Base-by-base conservation (phyloP, 92 coral and sea anemone species). In the Actinernus sp. region DNA sequence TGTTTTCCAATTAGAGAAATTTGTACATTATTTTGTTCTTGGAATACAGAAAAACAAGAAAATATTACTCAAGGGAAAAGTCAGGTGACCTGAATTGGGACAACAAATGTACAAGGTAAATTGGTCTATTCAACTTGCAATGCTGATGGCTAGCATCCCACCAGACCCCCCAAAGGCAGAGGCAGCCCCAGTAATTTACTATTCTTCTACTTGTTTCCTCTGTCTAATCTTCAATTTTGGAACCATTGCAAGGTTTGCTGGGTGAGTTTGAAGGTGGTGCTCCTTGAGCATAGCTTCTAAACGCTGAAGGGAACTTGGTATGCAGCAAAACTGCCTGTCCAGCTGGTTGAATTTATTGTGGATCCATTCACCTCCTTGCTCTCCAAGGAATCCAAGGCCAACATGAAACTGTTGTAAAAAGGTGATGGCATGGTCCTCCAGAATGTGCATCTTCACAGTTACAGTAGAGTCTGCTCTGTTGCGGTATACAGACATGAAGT, bases 361-460 rank as follows among this genome's bases (percentile, higher is more conserved):
- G 19, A 45, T 63, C 38, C 38, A 41, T 51, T 63, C 71, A 41
- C 38, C 71, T 3, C 58, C 57, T 40, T 61, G 68, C 26, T 63
- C 70, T 1, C 70, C 71, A 3, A 65, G 58, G 14, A 29, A 65
- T 4, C 72, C 60, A 4, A 65, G 57, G 12, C 72, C 72, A 25
- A 50, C 72, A 14, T 65, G 27, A 47, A 21, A 2, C 24, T 31
- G 8, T 3, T 27, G 9, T 39, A 65, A 26, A 38, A 65, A 65
- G 27, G 31, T 43, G 22, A 65, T 24, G 4, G 49, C 72, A 22
- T 65, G 60, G 57, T 46, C 58, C 21, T 65, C 60, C 18, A 65
- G 43, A 14, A 48, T 65, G 30, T 65, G 72, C 72, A 65, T 65
- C 39, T 65, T 65, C 23, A 65, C 17, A 33, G 38, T 65, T 27